A percentile compares a stretch with the other conserved stretches of the same genome.
phyloP scores from a whole-genome alignment of 1,140 invertebrate genomes.

The Solenopsis fugax region DNA sequence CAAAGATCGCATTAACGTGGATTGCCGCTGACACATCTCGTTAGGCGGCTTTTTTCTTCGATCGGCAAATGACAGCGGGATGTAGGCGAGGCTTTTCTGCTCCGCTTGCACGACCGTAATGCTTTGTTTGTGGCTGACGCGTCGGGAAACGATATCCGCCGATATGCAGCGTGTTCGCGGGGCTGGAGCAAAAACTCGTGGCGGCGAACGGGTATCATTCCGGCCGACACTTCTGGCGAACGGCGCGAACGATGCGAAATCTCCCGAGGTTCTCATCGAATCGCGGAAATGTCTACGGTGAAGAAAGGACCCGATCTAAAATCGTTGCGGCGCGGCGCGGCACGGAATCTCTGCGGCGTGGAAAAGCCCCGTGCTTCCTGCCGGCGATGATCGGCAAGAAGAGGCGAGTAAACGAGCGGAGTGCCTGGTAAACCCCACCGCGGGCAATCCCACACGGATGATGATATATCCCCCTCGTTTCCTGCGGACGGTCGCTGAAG shows the following conservation, averaged over 20 bases:
- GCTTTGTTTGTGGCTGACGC: neutral
- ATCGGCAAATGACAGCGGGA: neutral
- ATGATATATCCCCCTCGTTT: slow-evolving; percentile 68
- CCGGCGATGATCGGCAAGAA: slow-evolving; percentile 66
- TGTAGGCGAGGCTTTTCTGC: neutral
- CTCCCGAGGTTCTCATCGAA: slow-evolving; percentile 35
- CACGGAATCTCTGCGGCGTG: slow-evolving; percentile 33
- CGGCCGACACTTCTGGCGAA: slow-evolving; percentile 19
- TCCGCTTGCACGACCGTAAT: neutral
- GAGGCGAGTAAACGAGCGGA: slow-evolving; percentile 48
- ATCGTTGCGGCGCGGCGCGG: slow-evolving; percentile 24
- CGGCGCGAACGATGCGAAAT: slow-evolving; percentile 19
- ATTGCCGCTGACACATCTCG: neutral
- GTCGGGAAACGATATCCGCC: slow-evolving; percentile 30
- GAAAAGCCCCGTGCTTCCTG: slow-evolving; percentile 71
- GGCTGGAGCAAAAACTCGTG: slow-evolving; percentile 14
- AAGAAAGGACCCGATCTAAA: slow-evolving; percentile 38
- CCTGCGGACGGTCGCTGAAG: slow-evolving; percentile 68
- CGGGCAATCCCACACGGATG: slow-evolving; percentile 60
- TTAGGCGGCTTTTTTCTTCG: neutral
- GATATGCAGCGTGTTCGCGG: slow-evolving; percentile 12
- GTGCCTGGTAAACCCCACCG: slow-evolving; percentile 26
- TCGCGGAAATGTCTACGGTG: neutral
- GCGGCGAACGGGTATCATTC: slow-evolving; percentile 36
- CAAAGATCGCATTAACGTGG: neutral